Base-by-base conservation (phyloP, 2,797 vertebrate species). In the Lepus oiostolus region DNA sequence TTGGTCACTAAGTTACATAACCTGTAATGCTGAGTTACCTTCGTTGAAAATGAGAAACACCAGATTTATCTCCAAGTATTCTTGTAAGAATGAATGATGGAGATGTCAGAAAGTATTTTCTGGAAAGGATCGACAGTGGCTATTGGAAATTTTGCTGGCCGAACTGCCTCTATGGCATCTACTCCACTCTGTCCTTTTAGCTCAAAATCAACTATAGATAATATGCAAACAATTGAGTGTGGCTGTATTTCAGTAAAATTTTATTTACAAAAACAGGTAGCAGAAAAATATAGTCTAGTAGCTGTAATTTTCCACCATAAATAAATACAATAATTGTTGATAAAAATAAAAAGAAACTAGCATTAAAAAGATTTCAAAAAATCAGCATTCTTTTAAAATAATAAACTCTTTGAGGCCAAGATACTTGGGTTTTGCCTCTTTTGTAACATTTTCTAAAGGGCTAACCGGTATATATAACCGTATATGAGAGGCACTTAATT, bases 101-200 rank as follows among this genome's bases (percentile, higher is more conserved):
- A 63, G 63, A 72, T 10, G 28, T 67, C n/a, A 85, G 65, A 54
- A 95, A 96, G 65, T 50, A 76, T 89, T 91, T 93, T 90, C 65
- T 65, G 12, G 75, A 65, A 87, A 71, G 50, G 7, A 21, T n/a
- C 84, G 52, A 75, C 12, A 71, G 4, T 58, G 62, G 47, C 35
- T n/a, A 85, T 90, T 74, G 90, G 50, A 75, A 93, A 82, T 35
- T 63, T 47, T 90, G 0, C 12, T 72, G n/a, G 52, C 32, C 88
- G 58, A 21, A 38, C 54, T 52, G 7, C 42, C 50, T 60, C 52
- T 71, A 16, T 88, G n/a, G 63, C 58, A 94, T 38, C 54, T 87
- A 77, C 28, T 88, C 54, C 95, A 22, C 5, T 88, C 24, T 86
- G n/a, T n/a, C 65, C 67, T n/a, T 50, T 47, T 79, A 75, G 52